Evolutionary conservation across 2,797 vertebrate species (phyloP), one percentile per base, ranked within the genome.

Genomic region (Hippocampus kuda): DNA sequence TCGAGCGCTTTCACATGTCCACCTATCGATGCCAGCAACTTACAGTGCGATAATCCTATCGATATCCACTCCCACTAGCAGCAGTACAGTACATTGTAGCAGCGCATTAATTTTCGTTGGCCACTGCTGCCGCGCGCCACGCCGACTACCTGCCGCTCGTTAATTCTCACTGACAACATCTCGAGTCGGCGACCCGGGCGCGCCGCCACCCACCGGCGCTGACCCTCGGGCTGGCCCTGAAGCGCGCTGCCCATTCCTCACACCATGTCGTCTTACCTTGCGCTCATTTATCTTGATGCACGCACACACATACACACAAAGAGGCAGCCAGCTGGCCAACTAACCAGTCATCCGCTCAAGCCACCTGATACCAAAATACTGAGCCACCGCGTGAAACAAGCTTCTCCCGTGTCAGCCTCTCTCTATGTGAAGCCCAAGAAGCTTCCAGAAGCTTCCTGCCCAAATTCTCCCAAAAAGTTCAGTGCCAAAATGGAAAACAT

Each of bases 281-380:
- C 44, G 56, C 74, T 79, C 73, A 68, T 83, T 79, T 68, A 78
- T 84, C 76, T 81, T 69, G 20, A 38, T 61, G 60, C 72, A 65
- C 49, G 46, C 67, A 30, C 66, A 60, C 64, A 53, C 64, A 69
- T 49, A 53, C 62, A 65, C 60, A 68, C 18, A 62, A 20, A 30
- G 51, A 59, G 3, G 20, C 72, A 63, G 60, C 66, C 54, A 72
- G 57, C 59, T 70, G 70, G 69, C 62, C 61, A 56, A 9, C 65
- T 62, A 72, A 49, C 68, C 64, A 61, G 62, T 65, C 68, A 57
- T 51, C n/a, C 63, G 46, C 41, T 65, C 49, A 68, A 61, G 42
- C 66, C 44, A 46, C 26, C 59, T 56, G 59, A 75, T 57, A 48
- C 44, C 63, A 49, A 65, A 65, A 49, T 49, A 65, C 63, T 48